phyloP scores from a whole-genome alignment of 2,113 vertebrate genomes.

The Osmerus mordax region DNA sequence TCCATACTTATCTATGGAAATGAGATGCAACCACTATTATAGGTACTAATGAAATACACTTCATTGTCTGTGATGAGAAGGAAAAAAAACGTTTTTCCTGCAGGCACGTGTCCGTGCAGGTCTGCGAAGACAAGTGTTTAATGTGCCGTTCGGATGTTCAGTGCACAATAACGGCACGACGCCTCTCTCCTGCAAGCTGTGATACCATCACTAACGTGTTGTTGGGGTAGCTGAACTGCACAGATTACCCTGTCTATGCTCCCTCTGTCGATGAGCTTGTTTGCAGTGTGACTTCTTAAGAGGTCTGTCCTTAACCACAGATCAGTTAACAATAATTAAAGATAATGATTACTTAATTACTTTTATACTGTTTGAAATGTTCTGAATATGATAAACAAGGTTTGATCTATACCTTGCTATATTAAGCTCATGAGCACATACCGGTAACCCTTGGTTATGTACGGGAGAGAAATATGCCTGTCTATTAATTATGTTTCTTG shows the following conservation, averaged over 20 bases:
- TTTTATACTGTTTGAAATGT: no score
- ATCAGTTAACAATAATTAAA: no score
- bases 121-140: conserved; percentile 29
- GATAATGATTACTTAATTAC: no score
- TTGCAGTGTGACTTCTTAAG: no score
- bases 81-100: conserved; percentile 35
- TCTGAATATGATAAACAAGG: no score
- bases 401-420: no score
- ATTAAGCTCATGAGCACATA: no score
- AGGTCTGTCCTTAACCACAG: no score
- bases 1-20: conserved; percentile 70
- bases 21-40: conserved; percentile 71
- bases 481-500: no score
- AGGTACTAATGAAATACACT: conserved; percentile 66
- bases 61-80: conserved; percentile 62
- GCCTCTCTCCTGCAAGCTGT: conserved; percentile 42
- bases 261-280: not conserved
- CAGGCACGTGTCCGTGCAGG: conserved; percentile 22
- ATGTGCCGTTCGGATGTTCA: conserved; percentile 19
- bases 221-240: conserved; percentile 45
- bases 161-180: conserved; percentile 36
- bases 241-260: conserved; percentile 55
- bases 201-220: conserved; percentile 30
- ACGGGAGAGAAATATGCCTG: no score
- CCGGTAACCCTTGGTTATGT: no score